phyloP scores from a whole-genome alignment of 2,888 invertebrate genomes.

The Selenia dentaria region DNA sequence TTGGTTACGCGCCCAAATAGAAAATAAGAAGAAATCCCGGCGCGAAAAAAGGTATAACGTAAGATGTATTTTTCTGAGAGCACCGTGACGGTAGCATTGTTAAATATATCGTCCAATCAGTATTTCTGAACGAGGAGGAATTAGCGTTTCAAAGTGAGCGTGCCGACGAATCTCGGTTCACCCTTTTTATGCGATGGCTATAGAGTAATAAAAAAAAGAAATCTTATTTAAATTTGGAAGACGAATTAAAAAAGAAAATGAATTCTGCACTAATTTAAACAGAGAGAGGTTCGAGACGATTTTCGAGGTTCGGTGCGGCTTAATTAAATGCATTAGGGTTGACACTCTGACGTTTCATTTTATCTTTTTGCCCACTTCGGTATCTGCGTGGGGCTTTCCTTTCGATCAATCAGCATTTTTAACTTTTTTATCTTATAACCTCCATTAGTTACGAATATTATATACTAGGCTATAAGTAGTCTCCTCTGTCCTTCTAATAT shows the following conservation, averaged over 20 bases:
- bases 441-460: too few relatives aligned
- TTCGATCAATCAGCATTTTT: constrained; percentile 34
- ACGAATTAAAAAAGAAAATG: constrained; percentile 81
- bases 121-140: constrained; percentile 72
- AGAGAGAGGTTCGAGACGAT: constrained; percentile 71
- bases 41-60: constrained; percentile 72
- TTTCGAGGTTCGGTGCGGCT: constrained; percentile 70
- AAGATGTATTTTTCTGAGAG: constrained; percentile 77
- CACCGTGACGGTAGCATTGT: constrained; percentile 78
- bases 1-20: constrained; percentile 52
- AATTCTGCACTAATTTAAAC: constrained; percentile 80
- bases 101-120: constrained; percentile 84
- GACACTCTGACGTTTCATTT: constrained; percentile 51
- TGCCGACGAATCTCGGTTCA: constrained; percentile 67
- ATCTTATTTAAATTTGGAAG: constrained; percentile 82
- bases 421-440: background rate
- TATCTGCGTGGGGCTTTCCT: constrained; percentile 10
- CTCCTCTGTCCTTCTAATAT: too few relatives aligned
- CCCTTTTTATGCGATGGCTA: constrained; percentile 71
- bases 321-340: constrained; percentile 76
- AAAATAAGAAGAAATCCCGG: constrained; percentile 73
- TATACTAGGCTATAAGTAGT: too few relatives aligned
- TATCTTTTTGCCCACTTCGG: constrained; percentile 32
- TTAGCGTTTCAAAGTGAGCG: constrained; percentile 73
- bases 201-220: constrained; percentile 70